A percentile compares a stretch with the other conserved stretches of the same genome.
Conservation (phyloP, 30 jellyfish, hydroid and myxozoan species). For the Hydractinia echinata region DNA sequence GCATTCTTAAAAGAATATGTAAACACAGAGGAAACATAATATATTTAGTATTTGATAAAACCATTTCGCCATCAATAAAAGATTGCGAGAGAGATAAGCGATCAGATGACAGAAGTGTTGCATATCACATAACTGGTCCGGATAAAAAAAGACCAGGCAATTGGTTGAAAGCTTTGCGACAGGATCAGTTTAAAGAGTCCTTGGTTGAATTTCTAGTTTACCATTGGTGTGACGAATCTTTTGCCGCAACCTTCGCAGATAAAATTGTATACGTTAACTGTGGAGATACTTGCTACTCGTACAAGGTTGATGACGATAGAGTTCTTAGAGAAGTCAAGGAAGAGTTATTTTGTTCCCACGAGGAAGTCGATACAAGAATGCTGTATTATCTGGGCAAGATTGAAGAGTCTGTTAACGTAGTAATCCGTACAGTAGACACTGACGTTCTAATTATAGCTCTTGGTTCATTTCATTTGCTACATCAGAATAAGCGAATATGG, state of each 20-base stretch:
- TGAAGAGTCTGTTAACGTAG: not conserved
- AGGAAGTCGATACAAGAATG: constrained; percentile 2
- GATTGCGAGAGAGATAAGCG: constrained; percentile 12
- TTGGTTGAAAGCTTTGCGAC: not conserved
- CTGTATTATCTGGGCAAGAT: too few species aligned
- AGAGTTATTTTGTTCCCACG: not conserved
- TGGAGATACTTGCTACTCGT: constrained; percentile 4
- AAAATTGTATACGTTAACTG: not conserved
- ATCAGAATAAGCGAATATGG: too few species aligned
- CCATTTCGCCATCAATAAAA: not conserved
- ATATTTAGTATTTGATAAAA: not conserved
- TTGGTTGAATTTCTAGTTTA: not conserved
- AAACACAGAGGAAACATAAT: not conserved
- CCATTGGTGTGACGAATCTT: not conserved
- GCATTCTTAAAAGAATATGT: too few species aligned
- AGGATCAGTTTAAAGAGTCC: not conserved
- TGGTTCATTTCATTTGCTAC: too few species aligned
- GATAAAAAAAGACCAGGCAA: not conserved
- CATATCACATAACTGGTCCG: not conserved
- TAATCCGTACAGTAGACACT: not conserved
- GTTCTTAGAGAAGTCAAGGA: not conserved
- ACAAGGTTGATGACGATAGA: not conserved
- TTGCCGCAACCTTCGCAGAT: not conserved
- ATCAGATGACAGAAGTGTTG: not conserved
- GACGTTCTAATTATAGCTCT: not conserved